Base-by-base conservation (phyloP, 2,888 invertebrate genomes). In the Brachycybe producta region DNA sequence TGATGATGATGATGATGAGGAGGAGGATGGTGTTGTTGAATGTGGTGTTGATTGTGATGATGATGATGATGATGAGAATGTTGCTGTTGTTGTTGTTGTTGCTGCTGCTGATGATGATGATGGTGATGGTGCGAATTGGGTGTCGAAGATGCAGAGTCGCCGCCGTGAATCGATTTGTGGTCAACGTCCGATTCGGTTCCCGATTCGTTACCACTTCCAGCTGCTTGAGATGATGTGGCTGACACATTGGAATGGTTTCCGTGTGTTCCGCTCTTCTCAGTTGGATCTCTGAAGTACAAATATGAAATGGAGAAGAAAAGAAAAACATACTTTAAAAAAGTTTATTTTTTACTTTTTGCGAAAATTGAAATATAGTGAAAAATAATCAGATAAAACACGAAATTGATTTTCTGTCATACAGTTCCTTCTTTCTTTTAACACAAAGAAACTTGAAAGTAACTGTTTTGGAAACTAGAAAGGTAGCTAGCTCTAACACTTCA, bases 111-210 rank as follows among this genome's bases (percentile, higher is more conserved):
- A 19, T 46, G 46, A 13, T 46, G 46, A 38, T 46, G 46, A 19
- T 44, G 45, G 19, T 44, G 45, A 17, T 44, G 45, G 19, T 28
- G 34, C 2, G 35, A 36, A 23, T 19, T 27, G 21, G 48, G 23
- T 4, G 41, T 17, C 8, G 42, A 8, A 5, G 26, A 17, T 24
- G 27, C 28, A 26, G 36, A 27, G n/a, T n/a, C 23, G 27, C 32
- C 30, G 5, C 40, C 35, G 15, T 21, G 21, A 23, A 34, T 30
- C 1, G 52, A 49, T 38, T 52, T 52, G 13, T 44, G 52, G 42
- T 52, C 52, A n/a, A n/a, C n/a, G 19, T 52, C 52, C 19, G 52
- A 42, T 23, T 52, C 52, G 27, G 49, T 49, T 28, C 52, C 49
- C 34, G 52, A 52, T 5, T 52, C 52, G 39, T 48, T 52, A 30